A percentile compares a stretch with the other conserved stretches of the same genome.
Evolutionary conservation across 2,113 vertebrate species (phyloP).

Genomic region (Platycercus adscitus): DNA sequence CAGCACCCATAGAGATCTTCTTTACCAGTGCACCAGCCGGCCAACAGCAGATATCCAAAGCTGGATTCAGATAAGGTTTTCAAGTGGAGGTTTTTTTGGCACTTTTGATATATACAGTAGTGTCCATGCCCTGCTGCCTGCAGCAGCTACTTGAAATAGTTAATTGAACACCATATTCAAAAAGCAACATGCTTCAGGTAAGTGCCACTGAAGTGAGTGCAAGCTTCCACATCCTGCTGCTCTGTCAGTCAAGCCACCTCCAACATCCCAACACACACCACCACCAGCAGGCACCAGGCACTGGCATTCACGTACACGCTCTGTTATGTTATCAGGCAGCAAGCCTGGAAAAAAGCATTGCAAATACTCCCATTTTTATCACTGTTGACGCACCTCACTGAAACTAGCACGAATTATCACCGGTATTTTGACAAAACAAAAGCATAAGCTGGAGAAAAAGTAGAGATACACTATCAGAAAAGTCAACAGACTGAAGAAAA

Average conservation of each 20-base stretch:
- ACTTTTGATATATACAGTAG: background rate
- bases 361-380: background rate
- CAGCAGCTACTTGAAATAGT: background rate
- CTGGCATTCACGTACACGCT: rapidly evolving
- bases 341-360: background rate
- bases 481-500: background rate
- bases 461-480: background rate
- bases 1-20: too few species aligned
- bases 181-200: background rate
- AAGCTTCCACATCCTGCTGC: background rate
- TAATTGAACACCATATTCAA: background rate
- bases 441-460: background rate
- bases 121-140: background rate
- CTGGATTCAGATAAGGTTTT: background rate
- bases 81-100: background rate
- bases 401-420: background rate
- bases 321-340: background rate
- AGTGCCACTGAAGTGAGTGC: background rate
- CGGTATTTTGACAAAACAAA: background rate
- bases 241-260: background rate
- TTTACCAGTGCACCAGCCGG: too few species aligned
- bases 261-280: background rate
- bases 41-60: background rate
- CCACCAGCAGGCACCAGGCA: background rate
- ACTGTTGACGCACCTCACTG: background rate